Percentiles rank a stretch among this genome's conserved stretches.
phyloP scores from a whole-genome alignment of 2,797 vertebrate genomes.

The Apogon hyalosoma region DNA sequence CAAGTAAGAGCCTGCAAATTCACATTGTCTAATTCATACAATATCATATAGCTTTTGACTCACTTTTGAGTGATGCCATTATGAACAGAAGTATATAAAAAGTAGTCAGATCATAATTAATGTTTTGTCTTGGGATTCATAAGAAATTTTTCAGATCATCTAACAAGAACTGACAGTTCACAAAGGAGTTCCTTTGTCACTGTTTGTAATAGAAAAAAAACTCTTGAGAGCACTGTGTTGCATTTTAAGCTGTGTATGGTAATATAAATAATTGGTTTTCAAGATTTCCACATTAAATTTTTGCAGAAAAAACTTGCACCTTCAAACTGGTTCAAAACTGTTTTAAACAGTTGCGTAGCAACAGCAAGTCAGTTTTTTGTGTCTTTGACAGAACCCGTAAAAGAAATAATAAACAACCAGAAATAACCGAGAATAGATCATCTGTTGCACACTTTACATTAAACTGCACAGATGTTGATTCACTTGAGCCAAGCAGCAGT shows the following conservation, averaged over 20 bases:
- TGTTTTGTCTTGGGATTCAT: too few relatives aligned
- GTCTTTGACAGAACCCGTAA: constrained; percentile 28
- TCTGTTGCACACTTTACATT: constrained; percentile 15
- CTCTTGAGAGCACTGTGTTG: constrained; percentile 15
- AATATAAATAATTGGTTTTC: constrained; percentile 4
- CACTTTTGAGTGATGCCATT: too few relatives aligned
- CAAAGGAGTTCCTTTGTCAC: background rate
- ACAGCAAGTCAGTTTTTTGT: constrained; percentile 44
- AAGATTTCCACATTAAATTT: constrained; percentile 27
- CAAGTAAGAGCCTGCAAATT: too few relatives aligned
- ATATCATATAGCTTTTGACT: too few relatives aligned
- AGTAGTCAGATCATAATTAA: too few relatives aligned
- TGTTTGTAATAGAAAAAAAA: constrained; percentile 4
- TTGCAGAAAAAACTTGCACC: constrained; percentile 34
- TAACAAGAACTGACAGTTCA: background rate
- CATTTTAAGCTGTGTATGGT: background rate
- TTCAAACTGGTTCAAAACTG: constrained; percentile 39
- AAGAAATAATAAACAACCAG: constrained; percentile 33
- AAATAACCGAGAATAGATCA: constrained; percentile 16
- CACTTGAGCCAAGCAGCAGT: constrained; percentile 13
- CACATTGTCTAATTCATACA: too few relatives aligned
- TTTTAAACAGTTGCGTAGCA: constrained; percentile 67
- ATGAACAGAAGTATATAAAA: too few relatives aligned
- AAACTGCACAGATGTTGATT: constrained; percentile 30
- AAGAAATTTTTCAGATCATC: background rate